phyloP scores from a whole-genome alignment of 2,797 vertebrate species.

The Xenops minutus region DNA sequence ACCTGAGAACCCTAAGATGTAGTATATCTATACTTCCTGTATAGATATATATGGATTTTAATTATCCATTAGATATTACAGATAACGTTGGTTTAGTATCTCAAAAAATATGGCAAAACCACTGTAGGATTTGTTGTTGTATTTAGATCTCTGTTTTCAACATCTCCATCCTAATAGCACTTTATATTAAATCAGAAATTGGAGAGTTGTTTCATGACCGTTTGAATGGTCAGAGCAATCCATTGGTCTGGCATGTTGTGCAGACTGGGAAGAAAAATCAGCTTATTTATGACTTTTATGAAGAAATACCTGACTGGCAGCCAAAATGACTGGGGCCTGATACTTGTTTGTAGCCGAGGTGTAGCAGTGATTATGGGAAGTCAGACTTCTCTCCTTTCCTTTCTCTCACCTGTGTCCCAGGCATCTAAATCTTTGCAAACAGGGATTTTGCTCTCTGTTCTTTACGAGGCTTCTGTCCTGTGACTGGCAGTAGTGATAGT shows the following conservation, averaged over 20 bases:
- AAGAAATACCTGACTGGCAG: neutral
- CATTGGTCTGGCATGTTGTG: neutral
- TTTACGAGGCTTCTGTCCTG: neutral
- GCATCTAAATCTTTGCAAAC: neutral
- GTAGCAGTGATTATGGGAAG: accelerated
- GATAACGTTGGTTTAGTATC: neutral
- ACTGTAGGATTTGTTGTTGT: neutral
- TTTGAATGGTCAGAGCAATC: neutral
- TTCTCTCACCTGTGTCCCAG: neutral
- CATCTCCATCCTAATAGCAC: neutral
- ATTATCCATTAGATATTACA: neutral
- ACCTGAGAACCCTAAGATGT: neutral
- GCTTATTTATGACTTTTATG: neutral
- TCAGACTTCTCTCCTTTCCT: neutral
- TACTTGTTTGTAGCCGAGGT: neutral
- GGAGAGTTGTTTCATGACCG: neutral
- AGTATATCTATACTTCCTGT: accelerated
- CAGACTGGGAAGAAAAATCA: neutral
- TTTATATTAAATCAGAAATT: neutral
- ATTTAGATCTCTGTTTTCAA: neutral
- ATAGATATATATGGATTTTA: neutral
- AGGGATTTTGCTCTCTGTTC: neutral
- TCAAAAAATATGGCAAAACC: neutral
- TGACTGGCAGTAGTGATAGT: neutral
- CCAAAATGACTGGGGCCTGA: neutral